Conservation (phyloP, 2,888 invertebrate genomes). For the Arctia plantaginis region DNA sequence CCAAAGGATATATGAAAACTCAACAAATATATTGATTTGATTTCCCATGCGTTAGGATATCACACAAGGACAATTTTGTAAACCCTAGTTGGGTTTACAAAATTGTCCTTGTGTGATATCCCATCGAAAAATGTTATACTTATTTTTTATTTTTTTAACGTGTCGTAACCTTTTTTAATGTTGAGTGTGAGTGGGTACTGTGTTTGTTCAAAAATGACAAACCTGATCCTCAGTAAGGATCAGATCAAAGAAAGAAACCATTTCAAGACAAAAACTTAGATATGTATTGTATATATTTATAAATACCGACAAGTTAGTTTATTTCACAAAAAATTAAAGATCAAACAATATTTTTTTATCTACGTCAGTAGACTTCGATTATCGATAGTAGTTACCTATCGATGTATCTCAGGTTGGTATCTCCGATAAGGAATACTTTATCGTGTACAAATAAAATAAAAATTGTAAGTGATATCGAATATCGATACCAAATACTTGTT, state of each 20-base stretch:
- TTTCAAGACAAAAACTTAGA: not conserved
- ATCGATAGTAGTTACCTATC: not conserved
- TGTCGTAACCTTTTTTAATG: too few species aligned
- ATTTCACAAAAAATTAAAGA: not conserved
- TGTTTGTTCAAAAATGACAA: not conserved
- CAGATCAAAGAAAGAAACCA: not conserved
- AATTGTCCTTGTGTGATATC: not conserved
- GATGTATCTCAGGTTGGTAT: not conserved
- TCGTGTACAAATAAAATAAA: not conserved
- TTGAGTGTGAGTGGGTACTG: too few species aligned
- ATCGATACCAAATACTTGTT: not conserved
- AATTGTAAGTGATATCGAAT: not conserved
- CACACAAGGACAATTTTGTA: too few species aligned
- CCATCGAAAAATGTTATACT: too few species aligned
- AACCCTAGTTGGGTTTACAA: too few species aligned
- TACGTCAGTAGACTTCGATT: slow-evolving; percentile 7
- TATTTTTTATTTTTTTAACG: too few species aligned
- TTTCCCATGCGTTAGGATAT: not conserved
- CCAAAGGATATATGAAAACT: not conserved
- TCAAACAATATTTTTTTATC: slow-evolving; percentile 2
- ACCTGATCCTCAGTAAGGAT: too few species aligned
- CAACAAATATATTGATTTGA: not conserved
- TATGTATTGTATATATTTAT: not conserved
- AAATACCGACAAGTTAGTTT: not conserved
- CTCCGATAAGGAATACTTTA: not conserved